These are phyloP conservation scores for Elymnias hypermnestra DNA, from an alignment of 1,140 invertebrate species.

Conservation along the genomic window DNA sequence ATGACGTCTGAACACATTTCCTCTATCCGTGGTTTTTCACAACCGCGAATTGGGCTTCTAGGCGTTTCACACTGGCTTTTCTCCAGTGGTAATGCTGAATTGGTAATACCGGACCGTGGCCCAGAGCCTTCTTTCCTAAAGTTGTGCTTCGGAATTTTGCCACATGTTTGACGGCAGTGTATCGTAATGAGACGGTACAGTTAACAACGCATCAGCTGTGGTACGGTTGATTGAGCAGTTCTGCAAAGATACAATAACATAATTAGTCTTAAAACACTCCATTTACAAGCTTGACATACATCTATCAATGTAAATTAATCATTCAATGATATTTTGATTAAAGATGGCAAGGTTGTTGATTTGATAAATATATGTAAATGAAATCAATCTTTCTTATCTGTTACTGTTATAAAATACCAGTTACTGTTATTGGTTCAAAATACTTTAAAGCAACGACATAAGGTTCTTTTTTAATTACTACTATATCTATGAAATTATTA, in stretches of 20 bases:
- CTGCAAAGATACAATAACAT: conserved; percentile 52
- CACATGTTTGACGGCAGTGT: conserved; percentile 73
- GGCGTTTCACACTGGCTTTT: conserved; percentile 1
- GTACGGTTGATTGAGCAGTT: conserved; percentile 81
- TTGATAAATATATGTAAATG: no score
- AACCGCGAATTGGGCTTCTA: conserved; percentile 33
- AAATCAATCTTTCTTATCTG: no score
- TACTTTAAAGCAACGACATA: no score
- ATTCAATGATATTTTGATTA: no score
- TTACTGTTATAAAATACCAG: no score
- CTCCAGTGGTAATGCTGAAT: conserved; percentile 22
- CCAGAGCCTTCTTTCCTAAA: conserved; percentile 38
- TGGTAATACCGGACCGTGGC: conserved; percentile 20
- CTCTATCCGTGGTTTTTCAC: conserved; percentile 52
- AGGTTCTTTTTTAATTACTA: no score
- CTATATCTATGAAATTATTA: no score
- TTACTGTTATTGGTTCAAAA: no score
- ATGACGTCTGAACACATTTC: conserved; percentile 19
- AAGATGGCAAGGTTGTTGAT: no score
- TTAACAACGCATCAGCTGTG: conserved; percentile 80
- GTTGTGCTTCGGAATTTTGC: conserved; percentile 60
- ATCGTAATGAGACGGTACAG: conserved; percentile 84
- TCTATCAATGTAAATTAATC: no score
- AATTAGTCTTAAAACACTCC: not conserved
- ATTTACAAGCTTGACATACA: no score